These are phyloP conservation scores for Stegostoma tigrinum DNA, from an alignment of 2,113 vertebrate species.

Conservation along the genomic window DNA sequence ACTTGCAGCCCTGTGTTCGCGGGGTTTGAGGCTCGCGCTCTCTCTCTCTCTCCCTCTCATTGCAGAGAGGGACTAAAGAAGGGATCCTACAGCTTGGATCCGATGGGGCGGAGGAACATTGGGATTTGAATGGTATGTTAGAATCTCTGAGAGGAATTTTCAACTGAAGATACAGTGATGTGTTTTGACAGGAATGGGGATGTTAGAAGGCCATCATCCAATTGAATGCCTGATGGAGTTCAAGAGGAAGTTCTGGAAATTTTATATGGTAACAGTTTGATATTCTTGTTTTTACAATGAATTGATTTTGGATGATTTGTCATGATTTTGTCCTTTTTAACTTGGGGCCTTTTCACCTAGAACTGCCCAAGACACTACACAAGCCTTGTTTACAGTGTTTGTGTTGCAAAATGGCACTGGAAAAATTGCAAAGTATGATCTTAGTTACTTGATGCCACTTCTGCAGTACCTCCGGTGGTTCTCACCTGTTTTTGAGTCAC, in stretches of 20 bases:
- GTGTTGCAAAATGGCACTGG: background rate
- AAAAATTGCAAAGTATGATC: background rate
- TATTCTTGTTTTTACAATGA: background rate
- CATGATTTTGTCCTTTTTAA: background rate
- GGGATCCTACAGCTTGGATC: no score
- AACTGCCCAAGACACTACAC: background rate
- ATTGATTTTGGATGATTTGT: background rate
- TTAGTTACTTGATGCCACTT: no score
- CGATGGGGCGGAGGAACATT: no score
- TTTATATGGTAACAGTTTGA: slow-evolving; percentile 67
- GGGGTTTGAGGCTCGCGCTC: no score
- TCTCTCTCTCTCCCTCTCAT: no score
- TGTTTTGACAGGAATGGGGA: slow-evolving; percentile 63
- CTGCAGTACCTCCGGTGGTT: no score
- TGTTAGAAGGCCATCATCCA: slow-evolving; percentile 64
- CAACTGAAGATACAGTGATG: background rate
- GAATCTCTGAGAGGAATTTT: background rate
- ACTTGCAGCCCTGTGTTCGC: no score
- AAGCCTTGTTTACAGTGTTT: background rate
- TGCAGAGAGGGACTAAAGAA: no score
- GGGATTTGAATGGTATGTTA: no score
- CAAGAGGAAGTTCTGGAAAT: slow-evolving; percentile 81
- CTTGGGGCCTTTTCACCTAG: background rate
- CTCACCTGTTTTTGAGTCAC: no score
- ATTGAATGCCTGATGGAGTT: slow-evolving; percentile 66